Conservation (phyloP, 30 jellyfish, hydroid and myxozoan genomes). For the Aurelia aurita region DNA sequence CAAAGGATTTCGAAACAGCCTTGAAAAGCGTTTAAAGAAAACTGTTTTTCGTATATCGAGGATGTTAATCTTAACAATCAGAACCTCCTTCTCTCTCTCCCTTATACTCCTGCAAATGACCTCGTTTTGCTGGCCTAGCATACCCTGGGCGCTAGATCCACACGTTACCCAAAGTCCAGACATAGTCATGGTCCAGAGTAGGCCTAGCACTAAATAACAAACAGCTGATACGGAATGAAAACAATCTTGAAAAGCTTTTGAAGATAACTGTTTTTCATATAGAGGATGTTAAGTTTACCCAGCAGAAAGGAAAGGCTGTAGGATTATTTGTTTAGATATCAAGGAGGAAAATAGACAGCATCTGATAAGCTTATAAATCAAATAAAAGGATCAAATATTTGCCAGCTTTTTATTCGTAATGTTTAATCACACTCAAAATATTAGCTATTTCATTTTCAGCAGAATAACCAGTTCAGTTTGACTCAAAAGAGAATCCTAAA, state of each 20-base stretch:
- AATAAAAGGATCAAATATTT: neutral
- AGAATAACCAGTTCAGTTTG: neutral
- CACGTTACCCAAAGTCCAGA: too few species aligned
- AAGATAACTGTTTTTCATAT: conserved; percentile 3
- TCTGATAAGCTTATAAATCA: neutral
- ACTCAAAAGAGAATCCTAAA: neutral
- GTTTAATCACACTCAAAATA: conserved; percentile 7
- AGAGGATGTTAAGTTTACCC: neutral
- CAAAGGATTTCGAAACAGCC: too few species aligned
- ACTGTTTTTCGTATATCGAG: too few species aligned
- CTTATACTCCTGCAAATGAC: too few species aligned
- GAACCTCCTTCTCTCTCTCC: too few species aligned
- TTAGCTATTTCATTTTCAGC: neutral
- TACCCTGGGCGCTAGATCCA: too few species aligned
- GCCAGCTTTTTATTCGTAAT: neutral
- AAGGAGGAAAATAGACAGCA: neutral
- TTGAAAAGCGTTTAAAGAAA: too few species aligned
- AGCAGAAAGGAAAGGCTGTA: neutral
- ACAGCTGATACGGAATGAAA: neutral
- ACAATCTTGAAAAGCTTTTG: neutral
- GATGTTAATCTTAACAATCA: too few species aligned
- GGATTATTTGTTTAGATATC: neutral
- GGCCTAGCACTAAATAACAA: too few species aligned
- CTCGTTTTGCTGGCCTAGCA: too few species aligned
- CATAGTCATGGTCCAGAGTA: too few species aligned